These are phyloP conservation scores for Siniperca undulata DNA, from an alignment of 2,797 vertebrate species.

Conservation along the genomic window DNA sequence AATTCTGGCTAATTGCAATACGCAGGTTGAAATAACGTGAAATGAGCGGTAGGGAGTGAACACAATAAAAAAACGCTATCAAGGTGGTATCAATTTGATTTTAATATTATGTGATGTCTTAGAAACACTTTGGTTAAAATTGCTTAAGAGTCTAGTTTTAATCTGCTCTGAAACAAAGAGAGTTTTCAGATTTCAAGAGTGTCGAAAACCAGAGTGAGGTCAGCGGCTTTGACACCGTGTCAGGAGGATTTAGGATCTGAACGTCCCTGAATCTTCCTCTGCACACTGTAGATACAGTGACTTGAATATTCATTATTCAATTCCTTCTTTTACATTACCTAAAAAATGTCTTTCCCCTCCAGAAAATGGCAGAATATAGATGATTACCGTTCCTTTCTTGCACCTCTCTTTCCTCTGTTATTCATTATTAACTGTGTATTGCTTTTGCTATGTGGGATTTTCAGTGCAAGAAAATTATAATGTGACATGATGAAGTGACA, in stretches of 20 bases:
- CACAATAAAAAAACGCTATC: neutral
- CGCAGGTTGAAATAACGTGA: neutral
- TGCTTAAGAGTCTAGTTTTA: conserved; percentile 50
- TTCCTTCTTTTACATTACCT: conserved; percentile 37
- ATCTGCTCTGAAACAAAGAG: conserved; percentile 64
- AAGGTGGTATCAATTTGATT: conserved; percentile 21
- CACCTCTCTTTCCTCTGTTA: conserved; percentile 42
- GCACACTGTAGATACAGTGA: conserved; percentile 18
- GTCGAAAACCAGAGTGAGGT: conserved; percentile 58
- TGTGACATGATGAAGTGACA: conserved; percentile 77
- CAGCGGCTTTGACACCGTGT: conserved; percentile 51
- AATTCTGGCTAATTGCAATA: conserved; percentile 21
- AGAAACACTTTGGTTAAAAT: conserved; percentile 32
- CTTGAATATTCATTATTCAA: conserved; percentile 49
- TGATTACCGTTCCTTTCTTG: conserved; percentile 58
- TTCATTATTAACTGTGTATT: conserved; percentile 68
- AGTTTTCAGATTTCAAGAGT: conserved; percentile 49
- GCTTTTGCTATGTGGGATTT: conserved; percentile 58
- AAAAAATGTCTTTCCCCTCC: conserved; percentile 47
- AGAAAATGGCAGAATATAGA: conserved; percentile 61
- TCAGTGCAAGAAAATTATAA: conserved; percentile 67
- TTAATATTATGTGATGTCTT: neutral
- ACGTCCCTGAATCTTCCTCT: conserved; percentile 34
- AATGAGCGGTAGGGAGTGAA: neutral
- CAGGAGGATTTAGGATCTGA: conserved; percentile 59